These are phyloP conservation scores for Drosophila micromelanica DNA, from an alignment of 1,140 invertebrate species.

Conservation along the genomic window DNA sequence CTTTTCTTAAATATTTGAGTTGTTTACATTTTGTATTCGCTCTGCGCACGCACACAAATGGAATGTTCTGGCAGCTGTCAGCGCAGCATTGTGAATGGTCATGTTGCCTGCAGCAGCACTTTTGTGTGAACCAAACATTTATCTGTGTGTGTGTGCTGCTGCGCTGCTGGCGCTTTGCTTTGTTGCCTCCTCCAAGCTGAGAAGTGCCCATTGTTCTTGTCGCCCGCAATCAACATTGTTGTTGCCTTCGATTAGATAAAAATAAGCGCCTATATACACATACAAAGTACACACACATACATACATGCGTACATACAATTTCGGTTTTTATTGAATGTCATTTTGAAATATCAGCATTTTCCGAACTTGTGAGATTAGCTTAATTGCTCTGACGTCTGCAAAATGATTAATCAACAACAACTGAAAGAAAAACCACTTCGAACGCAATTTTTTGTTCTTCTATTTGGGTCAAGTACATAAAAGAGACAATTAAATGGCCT, in stretches of 20 bases:
- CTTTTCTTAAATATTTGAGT: conserved; percentile 35
- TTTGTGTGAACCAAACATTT: conserved; percentile 12
- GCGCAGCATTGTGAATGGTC: conserved; percentile 70
- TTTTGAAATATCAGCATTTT: conserved; percentile 60
- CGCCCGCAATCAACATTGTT: conserved; percentile 32
- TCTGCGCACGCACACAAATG: conserved; percentile 50
- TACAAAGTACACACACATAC: background rate
- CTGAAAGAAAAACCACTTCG: conserved; percentile 14
- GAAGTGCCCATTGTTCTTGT: conserved; percentile 38
- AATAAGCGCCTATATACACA: conserved; percentile 18
- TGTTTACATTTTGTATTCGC: conserved; percentile 32
- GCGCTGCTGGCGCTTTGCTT: conserved; percentile 51
- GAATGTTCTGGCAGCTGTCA: conserved; percentile 69
- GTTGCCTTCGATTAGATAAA: conserved; percentile 68
- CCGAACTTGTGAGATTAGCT: conserved; percentile 61
- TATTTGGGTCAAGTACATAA: conserved; percentile 41
- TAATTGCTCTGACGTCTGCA: conserved; percentile 64
- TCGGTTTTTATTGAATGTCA: conserved; percentile 72
- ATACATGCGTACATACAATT: conserved; percentile 5
- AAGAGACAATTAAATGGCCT: conserved; percentile 9
- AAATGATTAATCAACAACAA: conserved; percentile 57
- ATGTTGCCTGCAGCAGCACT: conserved; percentile 27
- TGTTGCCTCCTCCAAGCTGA: conserved; percentile 31
- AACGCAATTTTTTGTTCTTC: conserved; percentile 1
- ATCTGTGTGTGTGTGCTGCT: conserved; percentile 30